Conservation (phyloP, 1,140 invertebrate species). For the Eriocheir sinensis region DNA sequence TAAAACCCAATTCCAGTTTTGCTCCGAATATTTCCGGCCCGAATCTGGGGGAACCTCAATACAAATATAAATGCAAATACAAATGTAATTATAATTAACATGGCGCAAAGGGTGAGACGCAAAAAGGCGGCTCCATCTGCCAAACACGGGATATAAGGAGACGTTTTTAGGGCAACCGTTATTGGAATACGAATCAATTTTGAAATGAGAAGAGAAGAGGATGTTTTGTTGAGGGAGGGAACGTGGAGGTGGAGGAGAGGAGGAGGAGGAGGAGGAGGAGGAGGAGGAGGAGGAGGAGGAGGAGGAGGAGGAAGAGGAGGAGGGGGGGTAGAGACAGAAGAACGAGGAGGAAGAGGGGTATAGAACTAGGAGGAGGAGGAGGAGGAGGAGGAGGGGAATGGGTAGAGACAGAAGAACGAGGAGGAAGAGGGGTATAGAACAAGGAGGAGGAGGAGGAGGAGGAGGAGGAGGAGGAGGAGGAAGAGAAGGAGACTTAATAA, state of each 20-base stretch:
- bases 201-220: constrained; percentile 67
- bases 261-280: too few relatives aligned
- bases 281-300: too few relatives aligned
- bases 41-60: constrained; percentile 67
- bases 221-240: constrained; percentile 65
- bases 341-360: too few relatives aligned
- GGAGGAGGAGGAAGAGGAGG: too few relatives aligned
- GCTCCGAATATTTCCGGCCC: constrained; percentile 69
- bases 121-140: constrained; percentile 68
- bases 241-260: too few relatives aligned
- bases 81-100: constrained; percentile 78
- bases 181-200: constrained; percentile 78
- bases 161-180: constrained; percentile 74
- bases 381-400: too few relatives aligned
- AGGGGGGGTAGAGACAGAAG: too few relatives aligned
- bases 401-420: too few relatives aligned
- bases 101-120: constrained; percentile 70
- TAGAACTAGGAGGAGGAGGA: too few relatives aligned
- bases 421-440: too few relatives aligned
- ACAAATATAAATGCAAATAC: constrained; percentile 78
- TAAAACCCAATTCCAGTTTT: constrained; percentile 76
- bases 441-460: not conserved
- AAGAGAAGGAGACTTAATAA: not conserved
- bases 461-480: not conserved
- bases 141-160: constrained; percentile 77